Evolutionary conservation across 1,140 invertebrate species (phyloP).

Genomic region (Limonius californicus): DNA sequence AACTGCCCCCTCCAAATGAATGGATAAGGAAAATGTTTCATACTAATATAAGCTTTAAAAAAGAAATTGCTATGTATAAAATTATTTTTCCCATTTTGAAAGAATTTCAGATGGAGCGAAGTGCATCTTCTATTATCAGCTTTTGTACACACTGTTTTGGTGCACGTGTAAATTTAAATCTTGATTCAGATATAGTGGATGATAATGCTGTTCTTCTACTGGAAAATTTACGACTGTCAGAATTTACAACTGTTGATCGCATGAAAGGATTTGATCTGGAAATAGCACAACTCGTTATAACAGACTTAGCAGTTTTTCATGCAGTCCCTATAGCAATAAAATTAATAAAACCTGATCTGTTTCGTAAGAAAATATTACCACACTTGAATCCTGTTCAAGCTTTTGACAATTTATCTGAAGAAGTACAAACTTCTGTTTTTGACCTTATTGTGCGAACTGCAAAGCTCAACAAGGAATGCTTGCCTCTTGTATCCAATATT

Average conservation of each 20-base stretch:
- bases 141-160: conserved; percentile 35
- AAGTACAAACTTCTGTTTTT: not conserved
- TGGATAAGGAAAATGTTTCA: conserved; percentile 45
- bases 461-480: not conserved
- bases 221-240: conserved; percentile 45
- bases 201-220: conserved; percentile 43
- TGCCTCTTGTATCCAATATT: not conserved
- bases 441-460: not conserved
- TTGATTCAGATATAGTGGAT: conserved; percentile 29
- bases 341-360: conserved; percentile 44
- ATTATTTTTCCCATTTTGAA: conserved; percentile 31
- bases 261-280: conserved; percentile 43
- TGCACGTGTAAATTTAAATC: conserved; percentile 31
- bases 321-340: conserved; percentile 45
- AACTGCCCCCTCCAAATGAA: conserved; percentile 45
- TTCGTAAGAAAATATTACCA: conserved; percentile 42
- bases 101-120: conserved; percentile 31
- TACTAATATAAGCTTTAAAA: conserved; percentile 46
- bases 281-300: conserved; percentile 39
- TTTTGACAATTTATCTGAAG: conserved; percentile 26
- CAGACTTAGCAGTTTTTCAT: conserved; percentile 46
- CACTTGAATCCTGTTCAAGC: conserved; percentile 31
- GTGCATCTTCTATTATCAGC: conserved; percentile 21
- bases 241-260: conserved; percentile 39
- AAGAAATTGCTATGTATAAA: conserved; percentile 40